These are phyloP conservation scores for Diploptera punctata DNA, from an alignment of 2,888 invertebrate species.

Conservation along the genomic window DNA sequence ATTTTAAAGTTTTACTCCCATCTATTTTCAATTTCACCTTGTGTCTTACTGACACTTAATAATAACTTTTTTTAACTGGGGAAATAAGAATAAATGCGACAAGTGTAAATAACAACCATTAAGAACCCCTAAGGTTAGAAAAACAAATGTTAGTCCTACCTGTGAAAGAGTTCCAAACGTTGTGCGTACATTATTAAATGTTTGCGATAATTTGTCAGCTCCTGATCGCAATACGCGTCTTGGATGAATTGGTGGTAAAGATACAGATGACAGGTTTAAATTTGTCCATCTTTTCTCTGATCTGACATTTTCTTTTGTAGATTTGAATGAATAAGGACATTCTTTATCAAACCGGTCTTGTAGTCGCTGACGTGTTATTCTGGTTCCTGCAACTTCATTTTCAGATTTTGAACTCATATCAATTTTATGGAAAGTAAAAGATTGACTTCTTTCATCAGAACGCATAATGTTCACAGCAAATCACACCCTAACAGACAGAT, in stretches of 20 bases:
- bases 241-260: conserved; percentile 67
- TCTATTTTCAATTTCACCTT: no score
- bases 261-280: conserved; percentile 44
- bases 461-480: conserved; percentile 43
- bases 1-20: no score
- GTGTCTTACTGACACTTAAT: no score
- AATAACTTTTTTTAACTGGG: no score
- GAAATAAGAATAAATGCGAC: no score
- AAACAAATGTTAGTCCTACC: no score
- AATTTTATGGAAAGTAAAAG: conserved; percentile 45
- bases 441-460: conserved; percentile 47
- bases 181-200: conserved; percentile 68
- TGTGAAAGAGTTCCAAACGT: conserved; percentile 72
- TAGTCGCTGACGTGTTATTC: conserved; percentile 33
- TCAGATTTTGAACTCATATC: neutral
- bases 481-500: neutral
- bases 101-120: no score
- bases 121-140: no score
- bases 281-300: conserved; percentile 24
- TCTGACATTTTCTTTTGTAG: neutral
- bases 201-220: conserved; percentile 71
- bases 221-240: conserved; percentile 68
- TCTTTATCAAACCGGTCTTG: conserved; percentile 39
- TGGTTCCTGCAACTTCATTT: neutral
- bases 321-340: conserved; percentile 4